Conservation (phyloP, 2,888 invertebrate species). For the Fragum fragum region DNA sequence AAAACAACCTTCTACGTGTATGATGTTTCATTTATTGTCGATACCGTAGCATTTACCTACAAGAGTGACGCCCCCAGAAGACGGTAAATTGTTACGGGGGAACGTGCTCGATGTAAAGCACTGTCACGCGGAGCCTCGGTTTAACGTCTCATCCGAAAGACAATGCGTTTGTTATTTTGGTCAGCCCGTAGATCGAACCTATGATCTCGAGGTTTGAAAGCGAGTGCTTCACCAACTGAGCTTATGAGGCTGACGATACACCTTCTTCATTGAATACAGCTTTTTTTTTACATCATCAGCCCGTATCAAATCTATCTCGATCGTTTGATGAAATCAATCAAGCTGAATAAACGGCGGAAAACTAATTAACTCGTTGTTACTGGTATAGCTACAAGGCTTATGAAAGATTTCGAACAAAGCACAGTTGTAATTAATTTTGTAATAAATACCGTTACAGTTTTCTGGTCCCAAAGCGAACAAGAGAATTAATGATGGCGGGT, state of each 20-base stretch:
- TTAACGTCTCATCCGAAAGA: too few species aligned
- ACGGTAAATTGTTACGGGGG: too few species aligned
- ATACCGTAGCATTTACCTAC: too few species aligned
- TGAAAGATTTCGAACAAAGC: neutral
- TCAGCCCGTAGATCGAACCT: too few species aligned
- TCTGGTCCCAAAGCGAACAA: neutral
- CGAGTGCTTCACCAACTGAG: too few species aligned
- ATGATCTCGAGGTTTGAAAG: too few species aligned
- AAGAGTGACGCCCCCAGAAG: too few species aligned
- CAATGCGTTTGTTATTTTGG: too few species aligned
- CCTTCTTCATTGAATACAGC: neutral
- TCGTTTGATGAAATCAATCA: constrained; percentile 6
- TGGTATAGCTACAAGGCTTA: neutral
- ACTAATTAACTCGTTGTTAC: neutral
- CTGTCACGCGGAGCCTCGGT: too few species aligned
- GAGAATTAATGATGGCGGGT: neutral
- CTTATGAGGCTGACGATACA: neutral
- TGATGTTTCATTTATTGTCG: too few species aligned
- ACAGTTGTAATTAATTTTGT: constrained; percentile 3
- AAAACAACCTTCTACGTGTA: too few species aligned
- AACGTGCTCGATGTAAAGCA: too few species aligned
- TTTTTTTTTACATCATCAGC: neutral
- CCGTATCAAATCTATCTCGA: neutral
- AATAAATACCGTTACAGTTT: neutral
- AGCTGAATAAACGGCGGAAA: neutral